Base-by-base conservation (phyloP, 2,888 invertebrate species). In the Drosophila antonietae region DNA sequence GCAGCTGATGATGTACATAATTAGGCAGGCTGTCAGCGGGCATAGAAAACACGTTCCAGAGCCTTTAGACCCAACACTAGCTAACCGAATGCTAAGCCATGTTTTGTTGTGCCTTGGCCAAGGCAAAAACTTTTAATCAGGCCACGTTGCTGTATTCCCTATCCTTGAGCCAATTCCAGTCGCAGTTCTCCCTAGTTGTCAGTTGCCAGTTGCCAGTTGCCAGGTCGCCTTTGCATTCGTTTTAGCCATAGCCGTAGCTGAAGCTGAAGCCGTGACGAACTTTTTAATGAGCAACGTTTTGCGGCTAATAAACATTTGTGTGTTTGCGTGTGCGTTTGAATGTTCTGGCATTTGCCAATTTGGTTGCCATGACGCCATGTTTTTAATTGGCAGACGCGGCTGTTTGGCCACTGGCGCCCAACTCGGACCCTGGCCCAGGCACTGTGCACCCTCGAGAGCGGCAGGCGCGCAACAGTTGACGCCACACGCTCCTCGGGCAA, bases 231-330 rank as follows among this genome's bases (percentile, higher is more conserved):
- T 68, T 55, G 60, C 69, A 51, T 35, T 49, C 43, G 68, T 12
- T 33, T 51, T 51, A 33, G 51, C 64, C 75, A 69, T 51, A 7
- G 51, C 68, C 84, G 75, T 87, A 39, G 37, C 15, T 15, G 15
- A 35, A 14, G 51, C 6, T 15, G 15, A 35, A 14, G 51, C 67
- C 84, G 75, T 87, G 82, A 87, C 79, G 78, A 89, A 86, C 86
- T 90, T 86, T 85, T 85, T 86, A 86, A 86, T 86, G 86, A 86
- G 89, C 86, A 85, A 71, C 90, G 74, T 83, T 86, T 86, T 88
- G 86, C 86, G 90, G 86, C 90, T 88, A 90, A 86, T 90, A 88
- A 90, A 88, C 83, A 90, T 90, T 90, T 76, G 80, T 88, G 70
- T 68, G 31, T 35, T 56, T 35, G 58, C 51, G 62, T 44, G 58